Evolutionary conservation across 1,140 invertebrate genomes (phyloP).

Genomic region (Hycleus cichorii): DNA sequence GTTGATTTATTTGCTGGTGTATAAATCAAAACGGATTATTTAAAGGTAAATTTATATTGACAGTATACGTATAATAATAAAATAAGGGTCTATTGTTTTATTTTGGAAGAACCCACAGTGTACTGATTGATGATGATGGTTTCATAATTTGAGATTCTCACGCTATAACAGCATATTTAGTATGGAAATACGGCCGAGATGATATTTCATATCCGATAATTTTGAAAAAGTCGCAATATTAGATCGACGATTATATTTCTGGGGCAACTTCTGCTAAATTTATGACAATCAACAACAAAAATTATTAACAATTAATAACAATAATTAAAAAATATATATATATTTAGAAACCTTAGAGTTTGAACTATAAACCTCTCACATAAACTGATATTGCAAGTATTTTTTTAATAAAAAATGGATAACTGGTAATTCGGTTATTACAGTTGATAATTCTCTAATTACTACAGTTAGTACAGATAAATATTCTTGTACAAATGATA

Average conservation of each 20-base stretch:
- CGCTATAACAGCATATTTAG: slow-evolving; percentile 51
- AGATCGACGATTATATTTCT: slow-evolving; percentile 44
- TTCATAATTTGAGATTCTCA: slow-evolving; percentile 40
- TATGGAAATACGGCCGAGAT: slow-evolving; percentile 47
- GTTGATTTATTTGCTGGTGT: slow-evolving; percentile 20
- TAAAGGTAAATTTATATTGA: slow-evolving; percentile 1
- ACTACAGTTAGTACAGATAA: slow-evolving; percentile 21
- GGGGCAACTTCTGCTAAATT: slow-evolving; percentile 3
- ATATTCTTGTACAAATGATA: background rate
- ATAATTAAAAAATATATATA: background rate
- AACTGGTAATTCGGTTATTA: slow-evolving; percentile 42
- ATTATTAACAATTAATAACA: background rate
- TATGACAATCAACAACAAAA: background rate
- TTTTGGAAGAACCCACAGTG: slow-evolving; percentile 53
- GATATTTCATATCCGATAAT: slow-evolving; percentile 53
- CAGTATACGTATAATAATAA: slow-evolving; percentile 21
- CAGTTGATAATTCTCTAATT: slow-evolving; percentile 44
- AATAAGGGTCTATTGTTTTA: no score
- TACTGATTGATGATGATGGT: slow-evolving; percentile 54
- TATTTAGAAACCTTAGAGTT: background rate
- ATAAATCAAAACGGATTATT: background rate
- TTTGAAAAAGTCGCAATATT: slow-evolving; percentile 44
- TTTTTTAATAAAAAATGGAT: slow-evolving; percentile 8
- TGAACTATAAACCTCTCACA: no score
- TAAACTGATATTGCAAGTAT: no score